Evolutionary conservation across 2,113 vertebrate species (phyloP).

Genomic region (Cettia cetti): DNA sequence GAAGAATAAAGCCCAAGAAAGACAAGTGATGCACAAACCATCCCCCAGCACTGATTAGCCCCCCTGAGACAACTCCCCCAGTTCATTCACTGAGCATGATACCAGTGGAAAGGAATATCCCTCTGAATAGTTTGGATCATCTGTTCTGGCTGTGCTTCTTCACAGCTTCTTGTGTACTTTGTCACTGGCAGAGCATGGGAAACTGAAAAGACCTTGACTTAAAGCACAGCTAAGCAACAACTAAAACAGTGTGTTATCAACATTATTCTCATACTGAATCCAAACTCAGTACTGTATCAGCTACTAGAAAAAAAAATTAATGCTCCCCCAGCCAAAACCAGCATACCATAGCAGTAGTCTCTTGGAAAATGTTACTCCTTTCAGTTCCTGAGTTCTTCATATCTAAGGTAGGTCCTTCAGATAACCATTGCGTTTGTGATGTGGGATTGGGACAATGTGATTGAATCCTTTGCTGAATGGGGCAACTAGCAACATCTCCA

Average conservation of each 20-base stretch:
- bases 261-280: neutral
- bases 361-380: neutral
- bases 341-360: neutral
- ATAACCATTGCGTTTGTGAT: neutral
- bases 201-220: neutral
- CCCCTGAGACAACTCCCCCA: neutral
- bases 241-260: neutral
- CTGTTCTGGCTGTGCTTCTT: neutral
- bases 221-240: neutral
- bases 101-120: neutral
- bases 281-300: neutral
- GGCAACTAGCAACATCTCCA: neutral
- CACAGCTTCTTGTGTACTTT: neutral
- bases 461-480: neutral
- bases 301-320: neutral
- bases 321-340: neutral
- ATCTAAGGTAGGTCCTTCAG: neutral
- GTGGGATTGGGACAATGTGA: neutral
- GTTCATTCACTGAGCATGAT: neutral
- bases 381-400: neutral
- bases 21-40: neutral
- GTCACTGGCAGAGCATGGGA: neutral
- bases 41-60: fast-evolving
- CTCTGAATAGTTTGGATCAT: neutral
- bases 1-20: neutral